phyloP scores from a whole-genome alignment of 37 sponge, comb jelly and placozoan species.

The Aplysina aerophoba region DNA sequence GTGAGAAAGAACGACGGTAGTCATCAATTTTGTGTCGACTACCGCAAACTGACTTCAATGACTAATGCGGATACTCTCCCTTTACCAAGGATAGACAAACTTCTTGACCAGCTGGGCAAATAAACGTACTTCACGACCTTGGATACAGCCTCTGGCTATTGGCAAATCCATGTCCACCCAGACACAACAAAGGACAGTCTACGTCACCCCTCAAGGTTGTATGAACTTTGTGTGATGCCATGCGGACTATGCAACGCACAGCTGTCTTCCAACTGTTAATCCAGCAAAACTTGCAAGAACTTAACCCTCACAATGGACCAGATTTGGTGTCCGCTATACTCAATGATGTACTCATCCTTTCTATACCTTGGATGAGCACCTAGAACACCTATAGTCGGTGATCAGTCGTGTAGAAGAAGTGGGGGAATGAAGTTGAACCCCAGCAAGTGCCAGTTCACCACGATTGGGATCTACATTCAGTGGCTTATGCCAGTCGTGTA shows the following conservation, averaged over 20 bases:
- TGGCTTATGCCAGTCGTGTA: slow-evolving; percentile 35
- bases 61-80: slow-evolving; percentile 32
- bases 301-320: background rate
- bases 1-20: slow-evolving; percentile 35
- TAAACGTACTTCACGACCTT: background rate
- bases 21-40: slow-evolving; percentile 14
- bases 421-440: slow-evolving; percentile 23
- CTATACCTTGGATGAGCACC: slow-evolving; percentile 23
- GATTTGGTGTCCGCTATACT: background rate
- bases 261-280: slow-evolving; percentile 44
- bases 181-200: slow-evolving; percentile 20
- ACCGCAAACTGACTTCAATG: slow-evolving; percentile 13
- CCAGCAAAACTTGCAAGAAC: background rate
- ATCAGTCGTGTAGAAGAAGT: slow-evolving; percentile 5
- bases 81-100: slow-evolving; percentile 8
- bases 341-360: slow-evolving; percentile 32
- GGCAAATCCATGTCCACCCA: slow-evolving; percentile 20
- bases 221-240: slow-evolving; percentile 31
- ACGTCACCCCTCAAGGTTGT: slow-evolving; percentile 26
- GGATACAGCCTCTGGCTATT: slow-evolving; percentile 36
- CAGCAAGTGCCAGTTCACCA: slow-evolving; percentile 30
- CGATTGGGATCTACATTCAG: slow-evolving; percentile 14
- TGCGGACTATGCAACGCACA: slow-evolving; percentile 25
- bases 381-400: slow-evolving; percentile 13
- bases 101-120: slow-evolving; percentile 19